Evolutionary conservation across 1,140 invertebrate genomes (phyloP).

Genomic region (Orius insidiosus): DNA sequence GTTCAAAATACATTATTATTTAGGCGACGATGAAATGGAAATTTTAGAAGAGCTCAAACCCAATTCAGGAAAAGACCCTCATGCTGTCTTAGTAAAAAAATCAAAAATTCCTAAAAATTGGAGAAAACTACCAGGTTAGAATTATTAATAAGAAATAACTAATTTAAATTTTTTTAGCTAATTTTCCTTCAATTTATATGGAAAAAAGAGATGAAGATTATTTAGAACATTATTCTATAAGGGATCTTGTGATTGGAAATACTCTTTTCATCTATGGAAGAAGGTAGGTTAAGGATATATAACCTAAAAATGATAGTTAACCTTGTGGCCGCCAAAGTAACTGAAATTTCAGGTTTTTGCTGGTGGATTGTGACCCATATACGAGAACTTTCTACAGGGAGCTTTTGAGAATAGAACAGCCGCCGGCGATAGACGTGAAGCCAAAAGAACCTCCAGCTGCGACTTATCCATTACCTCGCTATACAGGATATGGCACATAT

Average conservation of each 20-base stretch:
- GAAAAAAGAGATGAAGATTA: constrained; percentile 12
- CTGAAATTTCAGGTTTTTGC: constrained; percentile 5
- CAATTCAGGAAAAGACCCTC: constrained; percentile 55
- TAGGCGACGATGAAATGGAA: constrained; percentile 62
- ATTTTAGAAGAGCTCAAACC: constrained; percentile 49
- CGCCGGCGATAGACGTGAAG: not conserved
- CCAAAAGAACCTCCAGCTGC: not conserved
- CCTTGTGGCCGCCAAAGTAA: too few species aligned
- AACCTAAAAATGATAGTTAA: too few species aligned
- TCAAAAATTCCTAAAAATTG: constrained; percentile 64
- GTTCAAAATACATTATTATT: constrained; percentile 53
- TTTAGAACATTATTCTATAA: constrained; percentile 13
- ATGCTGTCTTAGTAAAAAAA: constrained; percentile 50
- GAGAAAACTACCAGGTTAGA: constrained; percentile 40
- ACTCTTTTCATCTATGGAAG: constrained; percentile 4
- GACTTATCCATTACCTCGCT: not conserved
- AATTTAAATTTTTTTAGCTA: not conserved
- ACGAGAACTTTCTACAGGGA: constrained; percentile 5
- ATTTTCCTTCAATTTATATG: constrained; percentile 7
- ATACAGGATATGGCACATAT: not conserved
- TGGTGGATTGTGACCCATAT: constrained; percentile 3
- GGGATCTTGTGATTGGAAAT: constrained; percentile 6
- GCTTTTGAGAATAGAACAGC: constrained; percentile 3
- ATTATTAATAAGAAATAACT: not conserved
- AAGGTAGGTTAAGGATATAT: not conserved